phyloP scores from a whole-genome alignment of 2,113 vertebrate genomes.

The Eurystomus gularis region DNA sequence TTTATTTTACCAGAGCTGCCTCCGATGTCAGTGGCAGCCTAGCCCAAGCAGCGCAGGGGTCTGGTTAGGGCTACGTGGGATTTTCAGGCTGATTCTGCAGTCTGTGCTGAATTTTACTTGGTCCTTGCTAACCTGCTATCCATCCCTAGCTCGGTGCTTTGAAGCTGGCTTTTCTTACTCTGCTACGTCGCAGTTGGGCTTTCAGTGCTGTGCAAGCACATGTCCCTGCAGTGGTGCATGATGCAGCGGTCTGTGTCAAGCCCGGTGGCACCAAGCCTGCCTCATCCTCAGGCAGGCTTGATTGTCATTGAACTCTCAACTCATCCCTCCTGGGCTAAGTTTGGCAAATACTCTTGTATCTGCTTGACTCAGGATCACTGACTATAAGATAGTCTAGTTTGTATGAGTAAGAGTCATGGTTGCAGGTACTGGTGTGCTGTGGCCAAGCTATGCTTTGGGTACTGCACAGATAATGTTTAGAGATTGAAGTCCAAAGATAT shows the following conservation, averaged over 20 bases:
- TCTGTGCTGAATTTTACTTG: neutral
- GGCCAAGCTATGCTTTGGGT: neutral
- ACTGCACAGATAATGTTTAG: rapidly evolving
- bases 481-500: neutral
- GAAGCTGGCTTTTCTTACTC: rapidly evolving
- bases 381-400: neutral
- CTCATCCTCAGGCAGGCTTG: neutral
- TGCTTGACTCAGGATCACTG: neutral
- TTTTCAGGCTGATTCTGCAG: neutral
- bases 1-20: neutral
- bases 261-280: neutral
- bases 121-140: neutral
- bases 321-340: rapidly evolving
- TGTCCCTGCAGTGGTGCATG: rapidly evolving
- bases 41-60: neutral
- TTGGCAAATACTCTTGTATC: neutral
- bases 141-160: rapidly evolving
- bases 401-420: rapidly evolving
- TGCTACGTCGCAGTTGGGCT: rapidly evolving
- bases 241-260: no score
- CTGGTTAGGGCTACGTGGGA: neutral
- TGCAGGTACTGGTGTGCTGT: neutral
- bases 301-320: neutral
- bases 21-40: neutral
- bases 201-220: rapidly evolving